A percentile compares a stretch with the other conserved stretches of the same genome.
Conservation (phyloP, 2,888 invertebrate species). For the Hyppa rectilinea region DNA sequence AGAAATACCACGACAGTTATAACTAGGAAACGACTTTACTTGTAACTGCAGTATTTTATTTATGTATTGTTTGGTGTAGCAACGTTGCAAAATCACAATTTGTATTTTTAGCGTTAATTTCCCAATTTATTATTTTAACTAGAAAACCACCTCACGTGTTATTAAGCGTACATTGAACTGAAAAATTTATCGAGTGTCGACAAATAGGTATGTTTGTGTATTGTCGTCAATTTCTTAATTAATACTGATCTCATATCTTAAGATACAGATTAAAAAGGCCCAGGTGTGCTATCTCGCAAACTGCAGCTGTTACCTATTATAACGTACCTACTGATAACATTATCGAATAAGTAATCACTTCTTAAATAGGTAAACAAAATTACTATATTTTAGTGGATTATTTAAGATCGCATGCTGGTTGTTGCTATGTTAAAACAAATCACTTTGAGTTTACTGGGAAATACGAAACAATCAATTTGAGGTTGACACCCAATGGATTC, state of each 20-base stretch:
- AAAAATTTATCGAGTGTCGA: no score
- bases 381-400: not conserved
- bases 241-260: not conserved
- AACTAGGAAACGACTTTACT: conserved; percentile 15
- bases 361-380: not conserved
- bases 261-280: conserved; percentile 4
- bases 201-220: no score
- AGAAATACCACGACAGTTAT: conserved; percentile 9
- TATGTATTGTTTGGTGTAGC: not conserved
- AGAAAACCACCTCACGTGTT: no score
- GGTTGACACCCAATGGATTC: not conserved
- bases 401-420: not conserved
- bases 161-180: no score
- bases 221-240: not conserved
- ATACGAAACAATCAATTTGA: not conserved
- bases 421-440: not conserved
- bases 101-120: no score
- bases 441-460: not conserved
- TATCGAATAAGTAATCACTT: conserved; percentile 8
- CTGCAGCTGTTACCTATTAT: conserved; percentile 1
- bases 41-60: conserved; percentile 1
- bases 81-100: not conserved
- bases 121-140: no score
- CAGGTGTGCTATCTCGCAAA: conserved; percentile 28
- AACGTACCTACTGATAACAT: conserved; percentile 20